Base-by-base conservation (phyloP, 1,140 invertebrate species). In the Linepithema humile region DNA sequence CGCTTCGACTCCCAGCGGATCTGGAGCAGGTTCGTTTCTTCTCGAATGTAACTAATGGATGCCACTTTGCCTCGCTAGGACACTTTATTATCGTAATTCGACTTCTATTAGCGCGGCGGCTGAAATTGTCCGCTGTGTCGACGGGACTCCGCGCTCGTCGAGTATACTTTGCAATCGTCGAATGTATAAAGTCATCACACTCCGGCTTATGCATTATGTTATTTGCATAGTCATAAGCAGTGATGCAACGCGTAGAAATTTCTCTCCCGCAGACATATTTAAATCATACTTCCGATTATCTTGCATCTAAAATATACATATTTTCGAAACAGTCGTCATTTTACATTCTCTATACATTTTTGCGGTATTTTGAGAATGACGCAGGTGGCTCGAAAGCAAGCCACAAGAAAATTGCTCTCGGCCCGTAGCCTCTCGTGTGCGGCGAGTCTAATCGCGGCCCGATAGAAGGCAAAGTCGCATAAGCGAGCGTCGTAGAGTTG, bases 41-140 rank as follows among this genome's bases (percentile, higher is more conserved):
- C 45, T 57, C 77, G 88, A 89, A 85, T 75, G 84, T 84, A 83
- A 87, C 91, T 94, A 93, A 94, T 94, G 92, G 93, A 92, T 75
- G 88, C 85, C 69, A 88, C 88, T 90, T 88, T 82, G 84, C 75
- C 75, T 75, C 91, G 85, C 89, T 91, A 88, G 86, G 80, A 86
- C 85, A 89, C 83, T 92, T 93, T 92, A 91, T 93, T 92, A 93
- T 93, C 89, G 88, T 93, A 92, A 92, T 92, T 92, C 90, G 83
- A 90, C 91, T 91, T 92, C 85, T 91, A 90, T 83, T 83, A 83
- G 72, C 48, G 32, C 57, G 59, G 9, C 82, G 82, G 17, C 57
- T 75, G 59, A 64, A 83, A 78, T 55, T 53, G 72, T 83, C 32
- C 57, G 72, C 20, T 38, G 70, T 77, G 70, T 75, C 80, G 80